Conservation (phyloP, 2,888 invertebrate genomes). For the Eucriotettix oculatus region DNA sequence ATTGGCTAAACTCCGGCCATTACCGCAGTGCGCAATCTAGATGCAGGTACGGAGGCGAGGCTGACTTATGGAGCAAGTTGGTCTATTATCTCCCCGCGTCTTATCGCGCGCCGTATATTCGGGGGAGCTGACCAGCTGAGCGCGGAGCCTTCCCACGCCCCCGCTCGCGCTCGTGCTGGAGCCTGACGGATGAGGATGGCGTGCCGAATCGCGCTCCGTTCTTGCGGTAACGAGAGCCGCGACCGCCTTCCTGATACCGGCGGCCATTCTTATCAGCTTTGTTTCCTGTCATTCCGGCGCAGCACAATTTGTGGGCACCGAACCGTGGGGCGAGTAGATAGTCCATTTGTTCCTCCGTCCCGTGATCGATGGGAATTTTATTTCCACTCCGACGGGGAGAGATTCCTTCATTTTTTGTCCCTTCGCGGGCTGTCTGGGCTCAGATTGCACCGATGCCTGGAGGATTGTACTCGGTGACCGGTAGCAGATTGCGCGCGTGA, state of each 20-base stretch:
- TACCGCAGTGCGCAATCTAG: not conserved
- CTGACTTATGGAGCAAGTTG: not conserved
- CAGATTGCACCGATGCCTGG: no score
- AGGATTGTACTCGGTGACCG: no score
- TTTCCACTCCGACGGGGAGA: not conserved
- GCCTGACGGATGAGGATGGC: not conserved
- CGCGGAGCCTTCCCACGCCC: not conserved
- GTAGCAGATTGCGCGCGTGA: no score
- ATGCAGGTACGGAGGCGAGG: not conserved
- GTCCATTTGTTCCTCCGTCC: not conserved
- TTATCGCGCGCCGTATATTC: no score
- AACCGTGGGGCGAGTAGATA: not conserved
- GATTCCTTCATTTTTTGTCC: not conserved
- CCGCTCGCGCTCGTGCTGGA: not conserved
- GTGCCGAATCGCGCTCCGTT: no score
- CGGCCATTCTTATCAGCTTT: not conserved
- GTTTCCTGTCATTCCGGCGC: not conserved
- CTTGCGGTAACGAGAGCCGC: no score
- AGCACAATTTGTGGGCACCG: constrained; percentile 1
- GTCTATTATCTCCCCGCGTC: not conserved
- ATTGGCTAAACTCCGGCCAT: constrained; percentile 11
- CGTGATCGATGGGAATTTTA: not conserved
- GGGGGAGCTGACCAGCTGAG: no score
- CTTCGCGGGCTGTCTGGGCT: no score
- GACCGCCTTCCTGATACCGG: not conserved